phyloP scores from a whole-genome alignment of 2,797 vertebrate species.

The Melanotaenia maccullochi region DNA sequence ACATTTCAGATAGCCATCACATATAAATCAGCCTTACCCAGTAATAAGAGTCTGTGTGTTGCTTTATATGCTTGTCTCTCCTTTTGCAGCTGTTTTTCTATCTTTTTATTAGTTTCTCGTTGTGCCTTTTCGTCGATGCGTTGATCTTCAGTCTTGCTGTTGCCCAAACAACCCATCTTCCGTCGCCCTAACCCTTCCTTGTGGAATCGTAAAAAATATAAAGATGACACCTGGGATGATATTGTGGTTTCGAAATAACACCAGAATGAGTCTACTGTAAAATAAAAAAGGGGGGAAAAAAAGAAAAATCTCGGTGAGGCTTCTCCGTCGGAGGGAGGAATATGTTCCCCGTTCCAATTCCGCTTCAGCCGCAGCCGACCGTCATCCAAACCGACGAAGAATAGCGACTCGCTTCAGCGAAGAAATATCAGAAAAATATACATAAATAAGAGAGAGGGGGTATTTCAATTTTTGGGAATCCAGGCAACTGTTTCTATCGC shows the following conservation, averaged over 20 bases:
- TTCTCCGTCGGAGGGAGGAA: conserved; percentile 81
- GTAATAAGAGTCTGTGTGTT: conserved; percentile 93
- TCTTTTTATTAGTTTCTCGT: conserved; percentile 98
- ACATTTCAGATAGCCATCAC: conserved; percentile 53
- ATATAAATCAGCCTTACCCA: conserved; percentile 87
- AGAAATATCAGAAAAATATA: conserved; percentile 54
- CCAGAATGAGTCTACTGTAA: conserved; percentile 48
- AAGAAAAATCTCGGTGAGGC: conserved; percentile 71
- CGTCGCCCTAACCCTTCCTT: conserved; percentile 79
- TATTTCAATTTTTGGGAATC: conserved; percentile 84
- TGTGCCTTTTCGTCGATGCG: conserved; percentile 97
- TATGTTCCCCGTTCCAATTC: conserved; percentile 80
- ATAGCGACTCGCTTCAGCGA: conserved; percentile 41
- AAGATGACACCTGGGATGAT: conserved; percentile 46
- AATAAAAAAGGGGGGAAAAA: conserved; percentile 31
- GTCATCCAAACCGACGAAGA: conserved; percentile 74
- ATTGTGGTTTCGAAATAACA: conserved; percentile 41
- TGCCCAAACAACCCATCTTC: conserved; percentile 98
- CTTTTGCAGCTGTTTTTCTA: conserved; percentile 97
- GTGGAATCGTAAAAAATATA: conserved; percentile 63
- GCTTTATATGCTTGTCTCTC: conserved; percentile 96
- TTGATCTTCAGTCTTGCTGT: conserved; percentile 98
- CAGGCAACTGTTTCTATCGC: conserved; percentile 85
- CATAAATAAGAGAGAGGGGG: conserved; percentile 58
- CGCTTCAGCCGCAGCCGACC: conserved; percentile 81